These are phyloP conservation scores for Limenitis camilla DNA, from an alignment of 2,888 invertebrate species.

Conservation along the genomic window DNA sequence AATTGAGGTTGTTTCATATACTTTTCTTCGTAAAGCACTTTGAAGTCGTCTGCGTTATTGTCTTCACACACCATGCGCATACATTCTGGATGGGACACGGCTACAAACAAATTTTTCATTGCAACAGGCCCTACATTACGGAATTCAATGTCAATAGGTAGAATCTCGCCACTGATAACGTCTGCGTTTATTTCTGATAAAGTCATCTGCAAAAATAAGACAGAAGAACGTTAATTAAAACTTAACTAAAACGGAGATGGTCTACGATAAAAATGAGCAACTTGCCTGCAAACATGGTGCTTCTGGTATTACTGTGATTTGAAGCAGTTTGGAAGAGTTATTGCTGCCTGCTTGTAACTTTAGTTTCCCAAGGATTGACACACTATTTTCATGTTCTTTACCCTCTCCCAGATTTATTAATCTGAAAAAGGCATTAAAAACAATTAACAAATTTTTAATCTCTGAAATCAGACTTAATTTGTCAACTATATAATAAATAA, in stretches of 20 bases:
- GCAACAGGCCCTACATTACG: slow-evolving; percentile 80
- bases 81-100: slow-evolving; percentile 81
- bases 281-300: slow-evolving; percentile 88
- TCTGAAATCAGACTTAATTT: no score
- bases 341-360: slow-evolving; percentile 67
- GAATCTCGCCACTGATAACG: slow-evolving; percentile 83
- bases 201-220: slow-evolving; percentile 70
- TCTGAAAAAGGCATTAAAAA: no score
- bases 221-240: no score
- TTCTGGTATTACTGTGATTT: slow-evolving; percentile 83
- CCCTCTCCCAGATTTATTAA: slow-evolving; percentile 55
- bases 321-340: slow-evolving; percentile 79
- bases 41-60: slow-evolving; percentile 36
- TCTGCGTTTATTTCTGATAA: slow-evolving; percentile 80
- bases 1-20: slow-evolving; percentile 68
- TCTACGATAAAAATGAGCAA: not conserved
- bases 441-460: no score
- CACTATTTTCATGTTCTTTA: slow-evolving; percentile 47
- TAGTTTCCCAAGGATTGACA: slow-evolving; percentile 77
- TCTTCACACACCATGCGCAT: slow-evolving; percentile 63
- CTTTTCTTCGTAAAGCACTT: slow-evolving; percentile 51
- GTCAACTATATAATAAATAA: no score
- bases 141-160: slow-evolving; percentile 78
- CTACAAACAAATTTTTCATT: slow-evolving; percentile 77
- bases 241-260: no score